These are phyloP conservation scores for Hydrotaea diabolus DNA, from an alignment of 2,888 invertebrate species.

Conservation along the genomic window DNA sequence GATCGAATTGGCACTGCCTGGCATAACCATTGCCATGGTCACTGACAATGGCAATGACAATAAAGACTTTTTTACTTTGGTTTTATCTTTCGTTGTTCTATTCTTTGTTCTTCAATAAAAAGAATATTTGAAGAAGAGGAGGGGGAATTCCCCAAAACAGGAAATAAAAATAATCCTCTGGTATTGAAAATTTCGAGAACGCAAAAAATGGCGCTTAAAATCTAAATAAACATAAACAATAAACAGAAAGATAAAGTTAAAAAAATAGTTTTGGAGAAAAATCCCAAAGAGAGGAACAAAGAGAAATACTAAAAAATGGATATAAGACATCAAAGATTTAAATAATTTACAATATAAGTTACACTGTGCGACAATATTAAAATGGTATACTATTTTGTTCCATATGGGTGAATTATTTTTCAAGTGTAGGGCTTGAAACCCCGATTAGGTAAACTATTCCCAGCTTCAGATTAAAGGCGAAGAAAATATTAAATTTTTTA, in stretches of 20 bases:
- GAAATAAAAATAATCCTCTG: slow-evolving; percentile 49
- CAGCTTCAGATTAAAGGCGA: too few species aligned
- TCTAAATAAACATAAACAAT: slow-evolving; percentile 60
- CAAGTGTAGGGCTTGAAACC: too few species aligned
- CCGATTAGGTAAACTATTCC: too few species aligned
- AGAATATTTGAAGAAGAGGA: background rate
- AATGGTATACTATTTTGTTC: too few species aligned
- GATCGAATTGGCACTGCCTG: background rate
- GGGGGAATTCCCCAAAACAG: slow-evolving; percentile 37
- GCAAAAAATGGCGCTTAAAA: slow-evolving; percentile 36
- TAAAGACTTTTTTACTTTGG: slow-evolving; percentile 31
- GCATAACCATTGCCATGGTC: too few species aligned
- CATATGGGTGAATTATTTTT: too few species aligned
- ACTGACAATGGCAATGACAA: slow-evolving; percentile 5
- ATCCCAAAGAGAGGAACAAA: background rate
- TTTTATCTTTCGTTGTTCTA: slow-evolving; percentile 3
- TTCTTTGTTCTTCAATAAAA: slow-evolving; percentile 31
- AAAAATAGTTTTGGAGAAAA: background rate
- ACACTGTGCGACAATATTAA: too few species aligned
- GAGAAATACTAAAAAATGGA: slow-evolving; percentile 39
- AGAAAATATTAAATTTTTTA: too few species aligned
- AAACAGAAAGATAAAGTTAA: slow-evolving; percentile 52
- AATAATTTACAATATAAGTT: too few species aligned
- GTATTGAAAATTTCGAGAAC: slow-evolving; percentile 34
- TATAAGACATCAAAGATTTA: slow-evolving; percentile 1